Conservation (phyloP, 2,113 vertebrate genomes). For the Ranitomeya variabilis region DNA sequence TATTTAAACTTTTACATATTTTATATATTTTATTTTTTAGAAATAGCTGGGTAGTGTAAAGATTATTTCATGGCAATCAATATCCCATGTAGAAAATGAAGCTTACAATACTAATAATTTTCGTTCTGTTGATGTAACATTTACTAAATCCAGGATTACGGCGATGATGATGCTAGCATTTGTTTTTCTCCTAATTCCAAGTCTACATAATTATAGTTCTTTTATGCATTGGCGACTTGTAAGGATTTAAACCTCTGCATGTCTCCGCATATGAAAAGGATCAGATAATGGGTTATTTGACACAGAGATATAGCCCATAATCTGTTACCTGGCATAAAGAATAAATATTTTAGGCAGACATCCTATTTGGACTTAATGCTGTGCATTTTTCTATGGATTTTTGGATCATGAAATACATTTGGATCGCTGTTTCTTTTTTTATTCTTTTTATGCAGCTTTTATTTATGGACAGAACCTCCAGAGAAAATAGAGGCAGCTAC, state of each 20-base stretch:
- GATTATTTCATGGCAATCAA: background rate
- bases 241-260: conserved; percentile 3
- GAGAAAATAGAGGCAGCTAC: conserved; percentile 29
- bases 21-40: background rate
- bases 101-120: background rate
- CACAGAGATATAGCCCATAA: conserved; percentile 38
- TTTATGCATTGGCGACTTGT: background rate
- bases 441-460: conserved; percentile 11
- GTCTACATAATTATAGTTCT: conserved; percentile 27
- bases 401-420: conserved; percentile 15
- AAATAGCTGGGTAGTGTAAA: background rate
- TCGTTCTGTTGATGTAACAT: background rate
- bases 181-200: background rate
- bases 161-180: conserved; percentile 1
- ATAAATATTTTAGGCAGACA: conserved; percentile 43
- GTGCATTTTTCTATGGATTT: conserved; percentile 30
- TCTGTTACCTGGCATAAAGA: conserved; percentile 41
- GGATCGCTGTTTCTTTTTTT: conserved; percentile 20
- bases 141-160: background rate
- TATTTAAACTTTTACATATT: too few relatives aligned
- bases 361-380: conserved; percentile 8
- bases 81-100: background rate
- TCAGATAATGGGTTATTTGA: conserved; percentile 43
- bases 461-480: conserved; percentile 42
- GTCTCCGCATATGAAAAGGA: conserved; percentile 17